Percentiles rank a stretch among this genome's conserved stretches.
phyloP scores from a whole-genome alignment of 2,888 invertebrate genomes.

The Colostygia pectinataria region DNA sequence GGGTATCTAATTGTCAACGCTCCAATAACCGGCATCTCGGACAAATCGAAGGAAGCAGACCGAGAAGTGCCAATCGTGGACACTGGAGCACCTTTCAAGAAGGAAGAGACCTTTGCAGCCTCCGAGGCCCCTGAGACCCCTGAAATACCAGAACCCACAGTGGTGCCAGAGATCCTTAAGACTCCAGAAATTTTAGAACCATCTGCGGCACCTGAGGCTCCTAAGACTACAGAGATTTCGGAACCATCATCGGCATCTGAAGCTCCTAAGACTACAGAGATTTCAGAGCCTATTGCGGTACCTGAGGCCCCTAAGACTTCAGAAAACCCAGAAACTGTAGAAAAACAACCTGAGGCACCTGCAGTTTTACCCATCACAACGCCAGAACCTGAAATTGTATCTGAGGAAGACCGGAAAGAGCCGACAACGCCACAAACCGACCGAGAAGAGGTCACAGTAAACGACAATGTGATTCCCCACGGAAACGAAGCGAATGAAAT shows the following conservation, averaged over 20 bases:
- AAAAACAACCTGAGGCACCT: constrained; percentile 12
- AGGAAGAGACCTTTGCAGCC: constrained; percentile 33
- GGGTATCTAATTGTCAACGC: constrained; percentile 61
- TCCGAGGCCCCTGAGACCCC: constrained; percentile 13
- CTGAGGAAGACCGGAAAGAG: constrained; percentile 57
- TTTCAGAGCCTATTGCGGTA: not conserved
- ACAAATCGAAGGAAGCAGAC: constrained; percentile 47
- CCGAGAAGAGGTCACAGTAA: constrained; percentile 59
- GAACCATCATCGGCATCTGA: not conserved
- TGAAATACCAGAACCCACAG: constrained; percentile 7
- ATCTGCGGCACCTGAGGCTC: not conserved
- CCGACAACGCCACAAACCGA: constrained; percentile 56
- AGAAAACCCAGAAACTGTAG: not conserved
- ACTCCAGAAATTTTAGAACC: constrained; percentile 1
- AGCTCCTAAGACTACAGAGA: not conserved
- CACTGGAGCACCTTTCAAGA: constrained; percentile 52
- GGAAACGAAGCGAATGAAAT: constrained; percentile 64
- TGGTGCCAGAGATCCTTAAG: not conserved
- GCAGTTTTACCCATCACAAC: constrained; percentile 12
- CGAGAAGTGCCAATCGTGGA: constrained; percentile 64
- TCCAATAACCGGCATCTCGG: constrained; percentile 49
- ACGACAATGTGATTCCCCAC: constrained; percentile 67
- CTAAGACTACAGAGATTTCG: not conserved
- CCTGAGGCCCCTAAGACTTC: constrained; percentile 7
- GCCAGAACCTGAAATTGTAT: constrained; percentile 25